Percentiles rank a stretch among this genome's conserved stretches.
These are phyloP conservation scores for Elephas maximus DNA, from an alignment of 2,113 vertebrate species.

Conservation along the genomic window DNA sequence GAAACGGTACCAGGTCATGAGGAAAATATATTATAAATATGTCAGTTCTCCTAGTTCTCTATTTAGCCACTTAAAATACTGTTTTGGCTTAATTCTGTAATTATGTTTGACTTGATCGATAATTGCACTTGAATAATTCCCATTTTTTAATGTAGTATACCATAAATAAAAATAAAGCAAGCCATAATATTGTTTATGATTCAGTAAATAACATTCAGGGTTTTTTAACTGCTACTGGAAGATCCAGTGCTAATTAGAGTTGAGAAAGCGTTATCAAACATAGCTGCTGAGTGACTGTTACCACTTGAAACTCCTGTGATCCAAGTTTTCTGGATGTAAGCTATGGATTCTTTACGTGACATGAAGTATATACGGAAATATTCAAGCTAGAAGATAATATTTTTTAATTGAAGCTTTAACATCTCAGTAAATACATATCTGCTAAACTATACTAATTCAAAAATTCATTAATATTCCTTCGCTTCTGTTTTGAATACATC, in stretches of 20 bases:
- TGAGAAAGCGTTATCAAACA: constrained; percentile 81
- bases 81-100: constrained; percentile 82
- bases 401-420: background rate
- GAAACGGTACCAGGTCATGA: constrained; percentile 49
- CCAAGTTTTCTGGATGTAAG: constrained; percentile 39
- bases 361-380: background rate
- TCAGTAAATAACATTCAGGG: constrained; percentile 82
- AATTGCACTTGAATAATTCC: constrained; percentile 83
- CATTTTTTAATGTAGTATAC: constrained; percentile 81
- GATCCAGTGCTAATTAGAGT: constrained; percentile 86
- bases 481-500: constrained; percentile 18
- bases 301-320: constrained; percentile 33
- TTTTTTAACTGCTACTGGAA: constrained; percentile 86
- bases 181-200: constrained; percentile 84
- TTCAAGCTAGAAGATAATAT: background rate
- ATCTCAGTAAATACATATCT: constrained; percentile 24
- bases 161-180: constrained; percentile 86
- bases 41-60: constrained; percentile 74
- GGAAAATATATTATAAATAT: constrained; percentile 71
- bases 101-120: constrained; percentile 84
- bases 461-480: background rate
- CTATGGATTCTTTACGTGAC: background rate
- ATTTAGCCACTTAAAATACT: constrained; percentile 85
- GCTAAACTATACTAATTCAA: constrained; percentile 41
- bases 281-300: constrained; percentile 79